Percentiles rank a stretch among this genome's conserved stretches.
phyloP scores from a whole-genome alignment of 2,113 vertebrate species.

The Lota lota region DNA sequence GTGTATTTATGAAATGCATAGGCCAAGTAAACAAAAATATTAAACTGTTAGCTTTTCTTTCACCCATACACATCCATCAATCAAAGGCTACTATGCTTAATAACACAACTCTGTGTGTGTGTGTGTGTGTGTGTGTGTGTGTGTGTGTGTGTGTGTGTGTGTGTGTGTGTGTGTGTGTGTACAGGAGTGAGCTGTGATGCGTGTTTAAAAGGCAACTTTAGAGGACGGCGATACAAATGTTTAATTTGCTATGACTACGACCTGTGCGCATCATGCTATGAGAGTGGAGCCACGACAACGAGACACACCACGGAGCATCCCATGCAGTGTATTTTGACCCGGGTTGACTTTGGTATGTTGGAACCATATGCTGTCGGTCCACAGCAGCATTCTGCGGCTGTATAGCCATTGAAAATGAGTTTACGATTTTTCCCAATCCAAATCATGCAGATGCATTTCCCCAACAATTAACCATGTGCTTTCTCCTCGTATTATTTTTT shows the following conservation, averaged over 20 bases:
- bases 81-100: no score
- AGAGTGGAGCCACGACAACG: constrained; percentile 96
- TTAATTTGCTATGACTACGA: constrained; percentile 99
- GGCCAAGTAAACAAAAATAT: no score
- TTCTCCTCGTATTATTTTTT: no score
- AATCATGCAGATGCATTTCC: no score
- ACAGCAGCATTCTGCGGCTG: no score
- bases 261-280: constrained; percentile 96
- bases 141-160: not conserved
- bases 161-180: not conserved
- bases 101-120: not conserved
- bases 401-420: no score
- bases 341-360: constrained; percentile 96
- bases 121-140: not conserved
- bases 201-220: constrained; percentile 99
- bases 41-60: no score
- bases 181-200: constrained; percentile 99
- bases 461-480: no score
- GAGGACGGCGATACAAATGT: constrained; percentile 97
- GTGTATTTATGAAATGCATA: no score
- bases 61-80: no score
- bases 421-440: no score
- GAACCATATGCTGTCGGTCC: not conserved
- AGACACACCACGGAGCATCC: constrained; percentile 98
- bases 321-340: constrained; percentile 99